phyloP scores from a whole-genome alignment of 2,888 invertebrate genomes.

The Bombylius discolor region DNA sequence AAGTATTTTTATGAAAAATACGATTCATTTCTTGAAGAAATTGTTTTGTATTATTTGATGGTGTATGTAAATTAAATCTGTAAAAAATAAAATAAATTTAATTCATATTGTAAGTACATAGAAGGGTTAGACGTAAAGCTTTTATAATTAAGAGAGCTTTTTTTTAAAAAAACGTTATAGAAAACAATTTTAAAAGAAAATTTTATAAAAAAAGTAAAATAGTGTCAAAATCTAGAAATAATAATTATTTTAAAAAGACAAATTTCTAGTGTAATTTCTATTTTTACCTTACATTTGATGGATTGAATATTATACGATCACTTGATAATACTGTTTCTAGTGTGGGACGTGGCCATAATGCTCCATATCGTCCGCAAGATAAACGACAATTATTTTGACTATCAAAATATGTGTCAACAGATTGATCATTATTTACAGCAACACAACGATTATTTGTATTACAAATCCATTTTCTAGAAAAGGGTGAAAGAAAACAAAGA shows the following conservation, averaged over 20 bases:
- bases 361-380: conserved; percentile 53
- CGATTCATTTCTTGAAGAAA: conserved; percentile 43
- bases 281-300: conserved; percentile 35
- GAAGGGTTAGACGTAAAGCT: too few relatives aligned
- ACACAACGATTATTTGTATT: conserved; percentile 4
- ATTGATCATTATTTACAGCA: not conserved
- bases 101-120: too few relatives aligned
- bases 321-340: conserved; percentile 35
- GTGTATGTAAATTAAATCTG: conserved; percentile 21
- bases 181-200: too few relatives aligned
- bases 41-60: conserved; percentile 37
- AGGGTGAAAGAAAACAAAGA: too few relatives aligned
- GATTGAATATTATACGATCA: conserved; percentile 42
- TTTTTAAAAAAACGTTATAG: too few relatives aligned
- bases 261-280: not conserved
- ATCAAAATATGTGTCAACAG: conserved; percentile 19
- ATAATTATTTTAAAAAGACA: too few relatives aligned
- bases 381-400: conserved; percentile 52
- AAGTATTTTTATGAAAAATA: conserved; percentile 43
- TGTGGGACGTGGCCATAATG: conserved; percentile 58
- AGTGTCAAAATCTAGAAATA: too few relatives aligned
- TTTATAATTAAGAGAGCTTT: too few relatives aligned
- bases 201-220: too few relatives aligned
- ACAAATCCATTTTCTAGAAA: conserved; percentile 7
- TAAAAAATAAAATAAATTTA: not conserved